Percentiles rank a stretch among this genome's conserved stretches.
These are phyloP conservation scores for Frieseomelitta varia DNA, from an alignment of 1,140 invertebrate species.

Conservation along the genomic window DNA sequence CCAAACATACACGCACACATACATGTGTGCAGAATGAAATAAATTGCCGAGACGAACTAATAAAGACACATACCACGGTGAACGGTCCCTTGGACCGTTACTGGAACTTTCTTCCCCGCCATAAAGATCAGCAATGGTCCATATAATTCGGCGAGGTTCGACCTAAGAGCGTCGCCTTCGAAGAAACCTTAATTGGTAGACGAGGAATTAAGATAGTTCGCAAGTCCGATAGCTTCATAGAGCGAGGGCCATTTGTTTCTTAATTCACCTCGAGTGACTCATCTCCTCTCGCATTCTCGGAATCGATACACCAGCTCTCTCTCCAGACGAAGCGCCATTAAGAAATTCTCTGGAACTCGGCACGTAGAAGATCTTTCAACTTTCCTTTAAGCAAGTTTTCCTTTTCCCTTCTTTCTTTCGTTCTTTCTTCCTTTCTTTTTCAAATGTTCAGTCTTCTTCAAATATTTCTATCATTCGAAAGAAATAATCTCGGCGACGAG, in stretches of 20 bases:
- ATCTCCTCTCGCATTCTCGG: neutral
- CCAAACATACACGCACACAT: neutral
- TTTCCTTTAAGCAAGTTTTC: no score
- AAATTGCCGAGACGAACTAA: constrained; percentile 51
- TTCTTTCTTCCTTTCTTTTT: no score
- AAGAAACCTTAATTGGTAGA: constrained; percentile 64
- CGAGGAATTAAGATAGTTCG: constrained; percentile 66
- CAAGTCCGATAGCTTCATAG: constrained; percentile 45
- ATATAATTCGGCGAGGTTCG: constrained; percentile 62
- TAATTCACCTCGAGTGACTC: constrained; percentile 48
- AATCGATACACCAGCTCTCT: constrained; percentile 43
- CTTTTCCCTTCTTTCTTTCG: no score
- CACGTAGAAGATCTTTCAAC: no score
- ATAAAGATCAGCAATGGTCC: constrained; percentile 68
- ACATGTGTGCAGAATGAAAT: constrained; percentile 36
- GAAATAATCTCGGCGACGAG: no score
- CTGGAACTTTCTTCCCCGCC: constrained; percentile 44
- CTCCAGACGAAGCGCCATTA: neutral
- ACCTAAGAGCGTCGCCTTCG: constrained; percentile 41
- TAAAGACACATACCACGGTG: constrained; percentile 61
- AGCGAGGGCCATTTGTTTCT: constrained; percentile 63
- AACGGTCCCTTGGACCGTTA: constrained; percentile 29
- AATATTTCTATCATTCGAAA: no score
- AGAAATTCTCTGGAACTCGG: neutral
- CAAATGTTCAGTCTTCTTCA: no score